phyloP scores from a whole-genome alignment of 2,113 vertebrate genomes.

The Ondatra zibethicus region DNA sequence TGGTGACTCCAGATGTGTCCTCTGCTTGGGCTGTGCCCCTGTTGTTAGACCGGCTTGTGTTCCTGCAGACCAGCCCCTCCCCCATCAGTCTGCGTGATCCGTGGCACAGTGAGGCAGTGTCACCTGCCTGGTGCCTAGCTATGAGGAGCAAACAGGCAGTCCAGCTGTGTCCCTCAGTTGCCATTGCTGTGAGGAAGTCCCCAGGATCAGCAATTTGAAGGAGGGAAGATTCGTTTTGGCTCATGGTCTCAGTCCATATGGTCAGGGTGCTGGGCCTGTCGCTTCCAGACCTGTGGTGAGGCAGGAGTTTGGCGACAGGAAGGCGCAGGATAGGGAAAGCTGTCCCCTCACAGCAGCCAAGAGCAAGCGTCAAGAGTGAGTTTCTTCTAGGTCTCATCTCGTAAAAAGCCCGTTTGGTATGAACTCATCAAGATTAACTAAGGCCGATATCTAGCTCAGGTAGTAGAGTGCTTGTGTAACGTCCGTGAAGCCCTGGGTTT shows the following conservation, averaged over 20 bases:
- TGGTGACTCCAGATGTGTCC: accelerated
- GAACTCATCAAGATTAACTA: not conserved
- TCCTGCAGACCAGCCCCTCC: accelerated
- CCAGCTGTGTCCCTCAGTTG: not conserved
- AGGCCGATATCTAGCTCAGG: not conserved
- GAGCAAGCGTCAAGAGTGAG: accelerated
- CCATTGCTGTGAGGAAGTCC: not conserved
- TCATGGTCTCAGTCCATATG: not conserved
- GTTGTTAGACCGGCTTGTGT: not conserved
- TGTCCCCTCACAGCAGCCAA: not conserved
- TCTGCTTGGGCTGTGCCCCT: not conserved
- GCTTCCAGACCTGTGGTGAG: not conserved
- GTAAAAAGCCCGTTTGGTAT: not conserved
- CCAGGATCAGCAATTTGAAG: not conserved
- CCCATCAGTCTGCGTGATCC: not conserved
- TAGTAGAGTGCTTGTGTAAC: not conserved
- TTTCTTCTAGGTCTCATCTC: not conserved
- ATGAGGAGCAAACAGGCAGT: accelerated
- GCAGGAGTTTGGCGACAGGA: not conserved
- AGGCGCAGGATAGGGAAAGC: not conserved
- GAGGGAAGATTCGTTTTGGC: not conserved
- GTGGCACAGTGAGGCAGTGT: not conserved
- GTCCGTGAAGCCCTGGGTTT: not conserved
- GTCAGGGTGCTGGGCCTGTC: not conserved
- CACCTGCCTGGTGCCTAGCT: not conserved